Evolutionary conservation across 2,888 invertebrate species (phyloP), one percentile per base, ranked within the genome.

Genomic region (Napeogenes sylphis): DNA sequence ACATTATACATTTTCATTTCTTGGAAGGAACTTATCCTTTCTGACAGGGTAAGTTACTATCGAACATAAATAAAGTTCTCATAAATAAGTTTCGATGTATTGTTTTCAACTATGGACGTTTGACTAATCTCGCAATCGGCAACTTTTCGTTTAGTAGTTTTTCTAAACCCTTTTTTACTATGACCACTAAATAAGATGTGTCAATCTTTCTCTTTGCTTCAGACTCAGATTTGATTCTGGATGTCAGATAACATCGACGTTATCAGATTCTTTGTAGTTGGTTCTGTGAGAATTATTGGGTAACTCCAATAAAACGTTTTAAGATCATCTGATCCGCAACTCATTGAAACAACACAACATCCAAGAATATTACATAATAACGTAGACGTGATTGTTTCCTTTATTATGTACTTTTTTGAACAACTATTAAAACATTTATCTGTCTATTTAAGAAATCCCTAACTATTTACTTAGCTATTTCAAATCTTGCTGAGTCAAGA

Each of bases 141-240:
- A 35, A 38, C 14, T 55, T 6, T 55, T 33, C 10, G 32, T 55
- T 35, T 13, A 32, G 5, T 38, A n/a, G 13, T 55, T 55, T 55
- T 14, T 14, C 35, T 13, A 38, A 38, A n/a, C 32, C 55, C 35
- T 55, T 38, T 51, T 51, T 55, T 14, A 54, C 33, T 33, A 10
- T 12, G n/a, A 6, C n/a, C 14, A 57, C 54, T 55, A 59, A 58
- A 55, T 56, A 64, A 64, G 64, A 66, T 63, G 58, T 64, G 67
- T 66, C 70, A 70, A 64, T 67, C 65, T 66, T 47, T 59, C 64
- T 59, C 65, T 68, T 64, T 57, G 65, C 62, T 58, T n/a, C n/a
- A 21, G 55, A 63, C 54, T 62, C 63, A 58, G 57, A 57, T 64
- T 62, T 59, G 65, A 63, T 64, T 60, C 65, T 62, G 63, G 58